A percentile compares a stretch with the other conserved stretches of the same genome.
phyloP scores from a whole-genome alignment of 2,113 vertebrate species.

The Anoura caudifer region DNA sequence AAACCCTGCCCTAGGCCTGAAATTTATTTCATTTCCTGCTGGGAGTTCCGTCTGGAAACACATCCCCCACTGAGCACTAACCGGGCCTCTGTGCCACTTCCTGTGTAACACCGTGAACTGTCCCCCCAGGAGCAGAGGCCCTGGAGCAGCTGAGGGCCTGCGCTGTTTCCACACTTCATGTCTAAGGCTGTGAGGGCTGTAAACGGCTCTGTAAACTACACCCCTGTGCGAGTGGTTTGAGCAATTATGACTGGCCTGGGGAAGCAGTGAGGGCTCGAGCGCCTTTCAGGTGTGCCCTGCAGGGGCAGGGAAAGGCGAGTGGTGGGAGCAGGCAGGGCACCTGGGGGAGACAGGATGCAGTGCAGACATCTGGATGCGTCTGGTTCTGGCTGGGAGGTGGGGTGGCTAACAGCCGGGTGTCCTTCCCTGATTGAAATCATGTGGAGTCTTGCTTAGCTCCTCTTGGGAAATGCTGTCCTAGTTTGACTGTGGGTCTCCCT shows the following conservation, averaged over 20 bases:
- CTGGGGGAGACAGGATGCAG: slow-evolving; percentile 27
- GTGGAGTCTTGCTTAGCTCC: slow-evolving; percentile 69
- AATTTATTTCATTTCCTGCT: not conserved
- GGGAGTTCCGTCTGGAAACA: not conserved
- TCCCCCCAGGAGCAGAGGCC: not conserved
- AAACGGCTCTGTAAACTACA: not conserved
- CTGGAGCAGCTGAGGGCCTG: not conserved
- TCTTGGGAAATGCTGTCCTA: slow-evolving; percentile 79
- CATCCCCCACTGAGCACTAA: not conserved
- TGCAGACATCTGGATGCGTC: not conserved
- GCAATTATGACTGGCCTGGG: rapidly evolving
- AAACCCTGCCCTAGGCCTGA: not conserved
- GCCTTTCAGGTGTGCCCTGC: not conserved
- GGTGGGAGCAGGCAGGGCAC: not conserved
- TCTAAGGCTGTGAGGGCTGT: not conserved
- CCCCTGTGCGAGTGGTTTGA: not conserved
- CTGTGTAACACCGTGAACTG: not conserved
- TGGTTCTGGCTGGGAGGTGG: slow-evolving; percentile 28
- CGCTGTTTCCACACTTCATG: not conserved
- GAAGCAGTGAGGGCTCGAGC: not conserved
- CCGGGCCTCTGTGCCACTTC: not conserved
- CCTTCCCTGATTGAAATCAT: slow-evolving; percentile 78
- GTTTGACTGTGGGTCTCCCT: slow-evolving; percentile 77
- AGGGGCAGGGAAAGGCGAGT: not conserved
- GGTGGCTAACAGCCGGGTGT: slow-evolving; percentile 70